phyloP scores from a whole-genome alignment of 1,140 invertebrate species.

The Gryon sp. region DNA sequence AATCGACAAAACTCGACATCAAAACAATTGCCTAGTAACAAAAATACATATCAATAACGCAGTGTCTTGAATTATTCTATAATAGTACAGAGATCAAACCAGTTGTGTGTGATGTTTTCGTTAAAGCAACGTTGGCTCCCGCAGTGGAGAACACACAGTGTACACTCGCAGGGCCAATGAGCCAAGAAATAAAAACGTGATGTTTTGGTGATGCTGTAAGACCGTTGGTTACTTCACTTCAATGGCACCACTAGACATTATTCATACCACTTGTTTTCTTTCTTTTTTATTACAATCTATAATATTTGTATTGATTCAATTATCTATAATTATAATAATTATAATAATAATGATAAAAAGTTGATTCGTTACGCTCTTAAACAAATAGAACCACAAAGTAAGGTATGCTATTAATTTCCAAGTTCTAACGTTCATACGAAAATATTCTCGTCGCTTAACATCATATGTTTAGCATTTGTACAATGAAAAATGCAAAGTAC shows the following conservation, averaged over 20 bases:
- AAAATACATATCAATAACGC: slow-evolving; percentile 73
- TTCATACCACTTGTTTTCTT: slow-evolving; percentile 43
- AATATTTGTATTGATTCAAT: no score
- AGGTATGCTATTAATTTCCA: slow-evolving; percentile 54
- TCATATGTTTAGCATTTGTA: slow-evolving; percentile 21
- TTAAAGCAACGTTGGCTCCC: no score
- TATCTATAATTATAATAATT: slow-evolving; percentile 17
- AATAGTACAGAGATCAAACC: slow-evolving; percentile 78
- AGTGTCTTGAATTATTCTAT: slow-evolving; percentile 68
- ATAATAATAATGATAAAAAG: slow-evolving; percentile 8
- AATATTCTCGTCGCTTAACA: slow-evolving; percentile 16
- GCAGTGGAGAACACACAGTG: no score
- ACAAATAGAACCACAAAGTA: slow-evolving; percentile 46
- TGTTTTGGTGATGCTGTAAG: slow-evolving; percentile 74
- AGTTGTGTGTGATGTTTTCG: slow-evolving; percentile 26
- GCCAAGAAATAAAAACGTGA: no score
- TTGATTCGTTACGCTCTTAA: slow-evolving; percentile 28
- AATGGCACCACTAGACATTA: slow-evolving; percentile 47
- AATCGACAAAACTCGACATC: slow-evolving; percentile 50
- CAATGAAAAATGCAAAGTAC: slow-evolving; percentile 42
- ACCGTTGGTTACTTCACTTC: slow-evolving; percentile 48
- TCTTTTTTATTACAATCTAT: no score
- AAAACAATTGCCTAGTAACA: slow-evolving; percentile 71
- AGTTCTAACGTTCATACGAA: slow-evolving; percentile 32
- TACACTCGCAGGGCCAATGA: no score